These are phyloP conservation scores for Tursiops truncatus DNA, from an alignment of 2,113 vertebrate species.

Conservation along the genomic window DNA sequence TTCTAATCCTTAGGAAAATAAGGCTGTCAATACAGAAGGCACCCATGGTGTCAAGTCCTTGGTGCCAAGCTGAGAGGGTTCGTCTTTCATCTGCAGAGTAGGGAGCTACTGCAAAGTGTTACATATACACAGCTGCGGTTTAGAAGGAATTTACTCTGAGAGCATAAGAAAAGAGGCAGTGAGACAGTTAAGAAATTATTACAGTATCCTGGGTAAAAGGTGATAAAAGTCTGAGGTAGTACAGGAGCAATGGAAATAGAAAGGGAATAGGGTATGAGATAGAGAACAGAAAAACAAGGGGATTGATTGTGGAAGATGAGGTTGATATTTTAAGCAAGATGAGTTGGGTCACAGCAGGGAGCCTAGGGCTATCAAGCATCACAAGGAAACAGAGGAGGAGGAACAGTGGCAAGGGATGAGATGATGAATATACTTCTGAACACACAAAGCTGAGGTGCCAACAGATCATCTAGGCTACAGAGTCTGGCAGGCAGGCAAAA, in stretches of 20 bases:
- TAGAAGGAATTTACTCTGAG: neutral
- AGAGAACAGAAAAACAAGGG: neutral
- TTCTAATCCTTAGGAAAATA: neutral
- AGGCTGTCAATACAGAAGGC: neutral
- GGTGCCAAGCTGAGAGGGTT: neutral
- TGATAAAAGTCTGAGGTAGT: neutral
- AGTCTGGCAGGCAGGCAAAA: neutral
- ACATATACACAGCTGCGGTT: neutral
- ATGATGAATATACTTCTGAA: neutral
- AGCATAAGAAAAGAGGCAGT: neutral
- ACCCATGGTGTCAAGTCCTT: neutral
- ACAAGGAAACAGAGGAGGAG: neutral
- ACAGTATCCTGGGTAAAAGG: neutral
- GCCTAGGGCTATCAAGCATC: neutral
- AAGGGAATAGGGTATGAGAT: neutral
- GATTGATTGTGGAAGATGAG: neutral
- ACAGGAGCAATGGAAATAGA: neutral
- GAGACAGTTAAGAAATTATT: neutral
- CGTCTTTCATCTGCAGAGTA: neutral
- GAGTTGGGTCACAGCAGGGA: neutral
- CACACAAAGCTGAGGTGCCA: neutral
- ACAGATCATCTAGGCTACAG: neutral
- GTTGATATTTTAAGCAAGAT: neutral
- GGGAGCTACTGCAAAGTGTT: neutral
- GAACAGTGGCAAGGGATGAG: neutral